These are phyloP conservation scores for Bimastos eiseni DNA, from an alignment of 2,888 invertebrate species.

Conservation along the genomic window DNA sequence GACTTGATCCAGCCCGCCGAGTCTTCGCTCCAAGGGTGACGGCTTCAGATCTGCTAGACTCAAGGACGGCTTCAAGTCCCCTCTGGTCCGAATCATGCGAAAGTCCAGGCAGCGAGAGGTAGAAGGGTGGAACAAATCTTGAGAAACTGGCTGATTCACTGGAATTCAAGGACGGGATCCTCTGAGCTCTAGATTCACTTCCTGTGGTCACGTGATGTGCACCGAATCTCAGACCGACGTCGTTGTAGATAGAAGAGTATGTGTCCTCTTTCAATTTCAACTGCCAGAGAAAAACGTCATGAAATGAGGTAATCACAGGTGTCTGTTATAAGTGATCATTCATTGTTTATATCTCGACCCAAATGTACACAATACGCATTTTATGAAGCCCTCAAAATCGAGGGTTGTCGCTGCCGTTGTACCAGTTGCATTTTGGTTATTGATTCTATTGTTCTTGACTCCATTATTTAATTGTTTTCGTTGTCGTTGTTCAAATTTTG, in stretches of 20 bases:
- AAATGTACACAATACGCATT: no score
- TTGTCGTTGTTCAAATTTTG: no score
- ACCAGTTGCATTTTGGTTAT: no score
- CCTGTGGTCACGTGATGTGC: background rate
- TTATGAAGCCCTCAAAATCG: no score
- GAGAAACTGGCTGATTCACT: background rate
- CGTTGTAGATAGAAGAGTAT: background rate
- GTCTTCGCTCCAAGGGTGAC: background rate
- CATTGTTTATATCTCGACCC: no score
- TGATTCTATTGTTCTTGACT: no score
- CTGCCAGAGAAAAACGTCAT: background rate
- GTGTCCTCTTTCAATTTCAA: background rate
- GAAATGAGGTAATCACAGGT: background rate
- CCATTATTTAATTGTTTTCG: no score
- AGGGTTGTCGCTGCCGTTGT: no score
- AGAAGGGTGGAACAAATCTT: conserved; percentile 13
- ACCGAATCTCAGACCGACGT: background rate
- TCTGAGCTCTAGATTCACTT: background rate
- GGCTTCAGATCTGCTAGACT: background rate
- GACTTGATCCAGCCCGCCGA: background rate
- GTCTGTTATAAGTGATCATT: no score
- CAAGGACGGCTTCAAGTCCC: background rate
- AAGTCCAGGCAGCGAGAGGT: background rate
- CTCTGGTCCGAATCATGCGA: background rate
- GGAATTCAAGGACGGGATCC: background rate